Evolutionary conservation across 1,140 invertebrate species (phyloP), one percentile per base, ranked within the genome.

Genomic region (Zaprionus taronus): DNA sequence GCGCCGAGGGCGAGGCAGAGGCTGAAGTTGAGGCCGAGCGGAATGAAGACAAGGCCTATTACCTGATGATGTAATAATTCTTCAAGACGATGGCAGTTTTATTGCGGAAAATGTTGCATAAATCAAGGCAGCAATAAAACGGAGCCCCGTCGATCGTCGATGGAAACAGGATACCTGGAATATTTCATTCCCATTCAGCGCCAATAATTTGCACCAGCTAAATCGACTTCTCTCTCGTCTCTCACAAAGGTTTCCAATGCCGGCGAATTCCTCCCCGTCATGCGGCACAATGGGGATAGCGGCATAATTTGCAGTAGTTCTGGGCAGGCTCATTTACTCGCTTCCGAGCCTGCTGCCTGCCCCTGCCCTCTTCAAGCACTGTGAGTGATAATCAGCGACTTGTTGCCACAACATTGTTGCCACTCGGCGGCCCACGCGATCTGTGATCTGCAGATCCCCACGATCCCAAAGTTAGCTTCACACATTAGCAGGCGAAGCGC

Each of bases 61-160:
- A 89, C 75, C 81, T 89, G 84, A 89, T 89, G 84, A 89, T 89
- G 84, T 89, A 89, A 89, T 89, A 89, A 84, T 89, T 89, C 85
- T 89, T 90, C 56, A 69, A 75, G 75, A 84, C 67, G 75, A 74
- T 89, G 84, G 85, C 84, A 89, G 73, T 89, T 89, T 89, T 84
- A 89, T 89, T 89, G 85, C 72, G 81, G 75, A 81, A 89, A 84
- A 84, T 81, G 85, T 90, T 89, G 84, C 84, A 89, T 89, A 89
- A 89, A 89, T 89, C 84, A 89, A 89, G 85, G 84, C 80, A 74
- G 83, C 75, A 89, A 75, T 89, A 84, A 81, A 90, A 90, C 76
- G 67, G 67, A 83, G 74, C 78, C 64, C 67, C 57, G 73, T 73
- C 67, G 83, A 62, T 70, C 61, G 55, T 58, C 72, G 41, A 71